Conservation (phyloP, 1,140 invertebrate species). For the Dreissena polymorpha region DNA sequence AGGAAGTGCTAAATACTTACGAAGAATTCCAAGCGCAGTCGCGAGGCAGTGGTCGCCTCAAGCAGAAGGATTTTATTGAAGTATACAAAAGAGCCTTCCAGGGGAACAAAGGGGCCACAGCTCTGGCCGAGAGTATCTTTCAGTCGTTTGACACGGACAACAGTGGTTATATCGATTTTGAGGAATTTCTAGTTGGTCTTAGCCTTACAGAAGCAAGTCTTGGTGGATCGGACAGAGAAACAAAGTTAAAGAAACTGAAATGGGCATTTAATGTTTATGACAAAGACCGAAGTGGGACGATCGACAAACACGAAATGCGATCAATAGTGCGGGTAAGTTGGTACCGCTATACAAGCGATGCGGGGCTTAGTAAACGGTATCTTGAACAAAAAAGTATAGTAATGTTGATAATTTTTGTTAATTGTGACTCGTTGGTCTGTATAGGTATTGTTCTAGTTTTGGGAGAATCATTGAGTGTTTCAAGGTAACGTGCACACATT, state of each 20-base stretch:
- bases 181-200: conserved; percentile 41
- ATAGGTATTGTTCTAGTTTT: no score
- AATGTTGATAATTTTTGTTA: no score
- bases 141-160: conserved; percentile 34
- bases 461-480: no score
- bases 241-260: conserved; percentile 16
- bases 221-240: not conserved
- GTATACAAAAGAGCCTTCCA: conserved; percentile 41
- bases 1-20: conserved; percentile 24
- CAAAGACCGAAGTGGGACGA: conserved; percentile 41
- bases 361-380: no score
- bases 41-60: conserved; percentile 4
- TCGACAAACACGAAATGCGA: conserved; percentile 43
- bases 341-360: no score
- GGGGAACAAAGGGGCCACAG: not conserved
- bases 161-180: conserved; percentile 31
- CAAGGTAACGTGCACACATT: no score
- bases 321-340: conserved; percentile 31
- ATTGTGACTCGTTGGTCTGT: no score
- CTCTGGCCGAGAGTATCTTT: conserved; percentile 31
- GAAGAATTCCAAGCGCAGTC: conserved; percentile 19
- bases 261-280: conserved; percentile 50
- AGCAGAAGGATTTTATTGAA: conserved; percentile 24
- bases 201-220: conserved; percentile 23
- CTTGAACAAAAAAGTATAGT: no score